Conservation (phyloP, 2,888 invertebrate genomes). For the Icerya purchasi region DNA sequence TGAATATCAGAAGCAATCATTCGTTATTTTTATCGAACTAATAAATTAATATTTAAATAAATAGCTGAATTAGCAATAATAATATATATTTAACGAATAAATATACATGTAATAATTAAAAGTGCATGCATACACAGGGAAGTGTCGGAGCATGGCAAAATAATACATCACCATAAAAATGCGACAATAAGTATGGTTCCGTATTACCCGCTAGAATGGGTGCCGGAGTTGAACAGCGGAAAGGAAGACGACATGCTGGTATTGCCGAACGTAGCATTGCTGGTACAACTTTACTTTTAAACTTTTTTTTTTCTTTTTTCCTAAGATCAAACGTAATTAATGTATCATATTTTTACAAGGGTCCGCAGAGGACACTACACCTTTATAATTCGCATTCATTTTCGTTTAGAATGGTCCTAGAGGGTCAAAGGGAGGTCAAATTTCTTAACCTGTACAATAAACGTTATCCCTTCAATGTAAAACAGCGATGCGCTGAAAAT, state of each 20-base stretch:
- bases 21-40: no score
- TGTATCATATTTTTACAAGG: no score
- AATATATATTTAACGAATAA: neutral
- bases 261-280: slow-evolving; percentile 59
- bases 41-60: neutral
- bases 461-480: no score
- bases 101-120: neutral
- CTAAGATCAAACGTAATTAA: no score
- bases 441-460: no score
- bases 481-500: no score
- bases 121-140: slow-evolving; percentile 38
- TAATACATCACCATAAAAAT: slow-evolving; percentile 45
- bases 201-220: slow-evolving; percentile 49
- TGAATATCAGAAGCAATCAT: no score
- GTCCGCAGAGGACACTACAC: no score
- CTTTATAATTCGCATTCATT: no score
- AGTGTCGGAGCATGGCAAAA: slow-evolving; percentile 41
- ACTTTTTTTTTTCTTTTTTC: neutral
- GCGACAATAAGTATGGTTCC: slow-evolving; percentile 48
- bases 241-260: slow-evolving; percentile 50
- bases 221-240: slow-evolving; percentile 53
- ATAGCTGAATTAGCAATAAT: neutral
- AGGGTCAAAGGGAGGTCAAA: no score
- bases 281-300: slow-evolving; percentile 32
- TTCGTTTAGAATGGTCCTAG: no score